phyloP scores from a whole-genome alignment of 2,888 invertebrate species.

The Hartigia nigra region DNA sequence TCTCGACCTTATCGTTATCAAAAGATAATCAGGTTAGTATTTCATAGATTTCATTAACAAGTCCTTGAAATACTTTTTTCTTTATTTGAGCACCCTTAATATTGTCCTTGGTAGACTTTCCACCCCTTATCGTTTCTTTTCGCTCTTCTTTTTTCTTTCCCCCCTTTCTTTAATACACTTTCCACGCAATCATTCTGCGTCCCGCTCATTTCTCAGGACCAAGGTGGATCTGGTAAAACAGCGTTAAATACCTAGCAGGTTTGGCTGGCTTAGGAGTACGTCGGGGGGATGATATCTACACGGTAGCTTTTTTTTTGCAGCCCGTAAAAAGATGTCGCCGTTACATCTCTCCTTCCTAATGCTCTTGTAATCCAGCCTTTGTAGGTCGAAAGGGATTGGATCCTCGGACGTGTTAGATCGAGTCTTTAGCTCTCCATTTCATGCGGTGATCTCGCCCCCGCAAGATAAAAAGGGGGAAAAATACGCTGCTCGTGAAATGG shows the following conservation, averaged over 20 bases:
- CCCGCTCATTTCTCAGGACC: not conserved
- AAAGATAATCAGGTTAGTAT: not conserved
- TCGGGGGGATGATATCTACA: not conserved
- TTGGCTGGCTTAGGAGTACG: not conserved
- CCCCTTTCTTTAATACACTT: not conserved
- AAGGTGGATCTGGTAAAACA: not conserved
- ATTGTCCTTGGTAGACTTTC: not conserved
- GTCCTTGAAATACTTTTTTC: not conserved
- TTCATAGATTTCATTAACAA: not conserved
- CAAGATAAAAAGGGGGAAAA: conserved; percentile 2
- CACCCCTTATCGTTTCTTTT: not conserved
- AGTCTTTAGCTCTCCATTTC: conserved; percentile 9
- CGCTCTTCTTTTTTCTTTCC: too few relatives aligned
- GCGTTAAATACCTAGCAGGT: not conserved
- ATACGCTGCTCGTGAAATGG: not conserved
- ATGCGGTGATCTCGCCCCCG: not conserved
- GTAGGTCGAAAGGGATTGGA: not conserved
- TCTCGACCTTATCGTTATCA: not conserved
- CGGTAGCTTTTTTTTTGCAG: conserved; percentile 3
- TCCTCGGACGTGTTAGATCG: conserved; percentile 4
- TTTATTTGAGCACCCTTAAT: not conserved
- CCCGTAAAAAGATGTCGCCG: conserved; percentile 5
- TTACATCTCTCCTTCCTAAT: conserved; percentile 2
- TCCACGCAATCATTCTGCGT: not conserved
- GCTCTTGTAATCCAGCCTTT: conserved; percentile 5